Conservation (phyloP, 2,113 vertebrate species). For the Rhinichthys klamathensis region DNA sequence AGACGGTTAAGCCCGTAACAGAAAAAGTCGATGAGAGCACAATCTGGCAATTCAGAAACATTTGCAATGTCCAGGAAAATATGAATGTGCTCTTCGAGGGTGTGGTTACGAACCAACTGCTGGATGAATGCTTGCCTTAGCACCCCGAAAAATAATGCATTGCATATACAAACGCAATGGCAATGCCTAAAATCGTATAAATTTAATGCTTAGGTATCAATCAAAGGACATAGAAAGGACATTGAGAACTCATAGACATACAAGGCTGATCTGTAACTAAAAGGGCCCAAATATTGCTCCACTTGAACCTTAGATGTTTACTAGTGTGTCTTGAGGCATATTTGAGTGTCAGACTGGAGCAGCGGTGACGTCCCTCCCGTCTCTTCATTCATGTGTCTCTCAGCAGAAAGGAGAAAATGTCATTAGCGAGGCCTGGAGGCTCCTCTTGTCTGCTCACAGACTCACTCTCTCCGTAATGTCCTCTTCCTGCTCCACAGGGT, state of each 20-base stretch:
- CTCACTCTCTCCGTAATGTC: conserved; percentile 29
- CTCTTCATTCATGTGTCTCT: conserved; percentile 22
- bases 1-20: no score
- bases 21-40: no score
- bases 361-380: not conserved
- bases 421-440: conserved; percentile 6
- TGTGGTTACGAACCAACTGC: no score
- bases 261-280: not conserved
- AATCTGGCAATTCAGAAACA: no score
- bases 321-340: conserved; percentile 2
- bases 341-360: conserved; percentile 13
- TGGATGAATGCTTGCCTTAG: no score
- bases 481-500: conserved; percentile 34
- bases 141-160: no score
- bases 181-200: not conserved
- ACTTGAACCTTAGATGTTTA: not conserved
- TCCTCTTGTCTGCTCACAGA: conserved; percentile 24
- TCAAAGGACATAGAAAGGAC: no score
- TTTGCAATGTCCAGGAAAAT: no score
- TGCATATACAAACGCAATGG: no score
- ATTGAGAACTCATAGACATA: no score
- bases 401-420: conserved; percentile 28
- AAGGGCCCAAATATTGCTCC: not conserved
- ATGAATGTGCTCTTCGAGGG: no score
- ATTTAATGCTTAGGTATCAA: not conserved